A percentile compares a stretch with the other conserved stretches of the same genome.
These are phyloP conservation scores for Haemorhous mexicanus DNA, from an alignment of 2,113 vertebrate genomes.

Conservation along the genomic window DNA sequence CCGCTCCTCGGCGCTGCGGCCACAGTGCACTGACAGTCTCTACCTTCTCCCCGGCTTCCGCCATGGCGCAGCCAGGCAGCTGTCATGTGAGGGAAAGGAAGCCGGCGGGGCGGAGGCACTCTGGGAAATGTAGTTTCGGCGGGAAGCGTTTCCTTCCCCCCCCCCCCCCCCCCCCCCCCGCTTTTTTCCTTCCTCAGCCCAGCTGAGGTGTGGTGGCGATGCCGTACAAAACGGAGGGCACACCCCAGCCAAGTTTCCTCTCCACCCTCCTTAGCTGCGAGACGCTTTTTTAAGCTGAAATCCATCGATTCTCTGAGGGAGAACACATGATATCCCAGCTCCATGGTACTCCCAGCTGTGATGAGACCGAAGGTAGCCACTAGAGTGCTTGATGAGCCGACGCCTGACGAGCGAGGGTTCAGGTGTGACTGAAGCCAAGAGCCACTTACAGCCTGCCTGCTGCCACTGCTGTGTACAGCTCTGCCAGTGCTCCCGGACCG, in stretches of 20 bases:
- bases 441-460: fast-evolving
- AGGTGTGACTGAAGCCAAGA: neutral
- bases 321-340: neutral
- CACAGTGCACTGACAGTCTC: neutral
- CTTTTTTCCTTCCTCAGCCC: neutral
- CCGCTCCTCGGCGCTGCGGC: neutral
- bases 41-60: slow-evolving; percentile 87
- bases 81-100: slow-evolving; percentile 77
- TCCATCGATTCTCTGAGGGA: fast-evolving
- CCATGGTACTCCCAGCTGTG: too few species aligned
- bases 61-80: slow-evolving; percentile 68
- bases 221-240: too few species aligned
- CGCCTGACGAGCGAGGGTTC: fast-evolving
- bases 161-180: fast-evolving
- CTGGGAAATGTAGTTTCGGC: slow-evolving; percentile 70
- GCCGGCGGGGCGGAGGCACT: fast-evolving
- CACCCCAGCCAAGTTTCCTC: neutral
- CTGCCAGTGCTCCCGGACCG: neutral
- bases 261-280: neutral
- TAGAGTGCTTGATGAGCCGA: fast-evolving
- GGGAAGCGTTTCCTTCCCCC: too few species aligned
- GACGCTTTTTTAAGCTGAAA: neutral
- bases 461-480: fast-evolving
- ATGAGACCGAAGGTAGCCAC: fast-evolving
- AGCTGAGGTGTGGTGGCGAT: too few species aligned